Percentiles rank a stretch among this genome's conserved stretches.
phyloP scores from a whole-genome alignment of 2,888 invertebrate genomes.

The Tanytarsus gracilentus region DNA sequence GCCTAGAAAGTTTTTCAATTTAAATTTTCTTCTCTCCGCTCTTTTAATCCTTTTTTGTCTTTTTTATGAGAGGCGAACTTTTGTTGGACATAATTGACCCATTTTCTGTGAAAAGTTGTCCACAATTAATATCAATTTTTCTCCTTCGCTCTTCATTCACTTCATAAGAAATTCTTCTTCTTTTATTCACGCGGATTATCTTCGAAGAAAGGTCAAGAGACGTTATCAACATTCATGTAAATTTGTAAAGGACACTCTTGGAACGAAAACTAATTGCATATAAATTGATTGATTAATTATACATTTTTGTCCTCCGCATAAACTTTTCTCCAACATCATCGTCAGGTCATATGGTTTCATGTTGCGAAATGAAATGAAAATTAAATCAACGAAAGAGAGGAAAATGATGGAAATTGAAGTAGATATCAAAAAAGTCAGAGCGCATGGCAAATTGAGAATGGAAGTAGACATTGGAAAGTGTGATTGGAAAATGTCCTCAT shows the following conservation, averaged over 20 bases:
- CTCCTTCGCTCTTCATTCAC: constrained; percentile 2
- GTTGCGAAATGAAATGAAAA: neutral
- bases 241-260: no score
- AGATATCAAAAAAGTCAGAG: neutral
- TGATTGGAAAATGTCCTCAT: neutral
- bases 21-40: no score
- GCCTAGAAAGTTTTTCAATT: no score
- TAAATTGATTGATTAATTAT: constrained; percentile 14
- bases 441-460: neutral
- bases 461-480: neutral
- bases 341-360: neutral
- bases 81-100: no score
- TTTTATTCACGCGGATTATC: no score
- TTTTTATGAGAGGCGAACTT: no score
- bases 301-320: neutral
- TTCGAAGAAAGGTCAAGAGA: no score
- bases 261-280: constrained; percentile 13
- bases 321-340: neutral
- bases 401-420: neutral
- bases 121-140: constrained; percentile 13
- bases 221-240: no score
- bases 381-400: neutral
- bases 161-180: neutral
- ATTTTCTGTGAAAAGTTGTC: neutral
- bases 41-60: no score